These are phyloP conservation scores for Disparrhopalites patrizii DNA, from an alignment of 2,888 invertebrate species.

Conservation along the genomic window DNA sequence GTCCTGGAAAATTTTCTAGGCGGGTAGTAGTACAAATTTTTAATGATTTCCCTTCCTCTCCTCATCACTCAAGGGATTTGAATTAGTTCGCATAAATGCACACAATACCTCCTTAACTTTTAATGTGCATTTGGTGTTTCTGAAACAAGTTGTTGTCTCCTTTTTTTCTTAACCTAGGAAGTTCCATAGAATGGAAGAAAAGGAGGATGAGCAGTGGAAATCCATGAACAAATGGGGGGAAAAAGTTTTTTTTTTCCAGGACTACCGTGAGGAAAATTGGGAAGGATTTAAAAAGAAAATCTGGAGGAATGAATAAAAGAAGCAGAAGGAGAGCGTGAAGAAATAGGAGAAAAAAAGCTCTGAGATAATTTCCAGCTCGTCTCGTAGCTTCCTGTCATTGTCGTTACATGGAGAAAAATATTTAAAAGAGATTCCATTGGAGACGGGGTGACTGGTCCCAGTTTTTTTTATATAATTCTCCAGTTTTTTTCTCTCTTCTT, in stretches of 20 bases:
- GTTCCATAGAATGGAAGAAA: neutral
- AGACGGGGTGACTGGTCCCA: conserved; percentile 7
- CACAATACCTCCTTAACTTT: too few relatives aligned
- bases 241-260: too few relatives aligned
- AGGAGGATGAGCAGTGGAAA: too few relatives aligned
- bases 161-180: neutral
- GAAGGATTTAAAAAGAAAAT: neutral
- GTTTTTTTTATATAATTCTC: too few relatives aligned
- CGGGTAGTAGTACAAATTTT: too few relatives aligned
- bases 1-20: too few relatives aligned
- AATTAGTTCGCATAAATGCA: conserved; percentile 25
- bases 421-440: conserved; percentile 10
- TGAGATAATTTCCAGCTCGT: conserved; percentile 7
- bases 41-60: conserved; percentile 10
- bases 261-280: neutral
- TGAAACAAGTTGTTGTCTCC: neutral
- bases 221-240: too few relatives aligned
- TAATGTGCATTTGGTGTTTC: conserved; percentile 13
- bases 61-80: conserved; percentile 7
- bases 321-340: too few relatives aligned
- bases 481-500: too few relatives aligned
- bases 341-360: neutral
- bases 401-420: conserved; percentile 16
- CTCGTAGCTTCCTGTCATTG: conserved; percentile 26
- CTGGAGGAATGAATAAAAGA: neutral